A percentile compares a stretch with the other conserved stretches of the same genome.
Evolutionary conservation across 2,113 vertebrate genomes (phyloP).

Genomic region (Cygnus buccinator): DNA sequence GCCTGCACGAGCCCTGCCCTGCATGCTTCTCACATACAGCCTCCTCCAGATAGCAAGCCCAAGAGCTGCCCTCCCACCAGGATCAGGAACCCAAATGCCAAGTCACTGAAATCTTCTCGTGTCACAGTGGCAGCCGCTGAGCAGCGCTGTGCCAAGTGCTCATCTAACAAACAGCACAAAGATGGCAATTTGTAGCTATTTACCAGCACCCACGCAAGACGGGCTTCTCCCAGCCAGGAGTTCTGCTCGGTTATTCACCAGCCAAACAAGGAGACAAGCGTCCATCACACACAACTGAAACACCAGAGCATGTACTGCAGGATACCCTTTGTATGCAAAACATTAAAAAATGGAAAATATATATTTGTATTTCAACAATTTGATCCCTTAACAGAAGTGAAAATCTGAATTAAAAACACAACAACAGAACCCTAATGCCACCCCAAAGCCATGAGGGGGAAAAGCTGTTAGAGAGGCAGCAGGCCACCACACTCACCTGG

Average conservation of each 20-base stretch:
- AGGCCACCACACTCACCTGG: not conserved
- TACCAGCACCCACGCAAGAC: fast-evolving
- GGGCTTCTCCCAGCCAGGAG: not conserved
- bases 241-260: not conserved
- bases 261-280: fast-evolving
- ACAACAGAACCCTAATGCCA: not conserved
- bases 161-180: not conserved
- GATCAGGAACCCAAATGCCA: not conserved
- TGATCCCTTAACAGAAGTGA: not conserved
- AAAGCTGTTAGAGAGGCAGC: not conserved
- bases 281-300: not conserved
- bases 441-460: not conserved
- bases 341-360: fast-evolving
- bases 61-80: fast-evolving
- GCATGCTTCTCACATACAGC: not conserved
- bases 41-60: not conserved
- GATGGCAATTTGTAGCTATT: not conserved
- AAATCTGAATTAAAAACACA: not conserved
- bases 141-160: not conserved
- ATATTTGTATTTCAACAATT: not conserved
- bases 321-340: not conserved
- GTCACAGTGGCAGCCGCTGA: not conserved
- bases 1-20: not conserved
- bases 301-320: not conserved
- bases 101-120: fast-evolving